Percentiles rank a stretch among this genome's conserved stretches.
phyloP scores from a whole-genome alignment of 2,113 vertebrate genomes.

The Pteronura brasiliensis region DNA sequence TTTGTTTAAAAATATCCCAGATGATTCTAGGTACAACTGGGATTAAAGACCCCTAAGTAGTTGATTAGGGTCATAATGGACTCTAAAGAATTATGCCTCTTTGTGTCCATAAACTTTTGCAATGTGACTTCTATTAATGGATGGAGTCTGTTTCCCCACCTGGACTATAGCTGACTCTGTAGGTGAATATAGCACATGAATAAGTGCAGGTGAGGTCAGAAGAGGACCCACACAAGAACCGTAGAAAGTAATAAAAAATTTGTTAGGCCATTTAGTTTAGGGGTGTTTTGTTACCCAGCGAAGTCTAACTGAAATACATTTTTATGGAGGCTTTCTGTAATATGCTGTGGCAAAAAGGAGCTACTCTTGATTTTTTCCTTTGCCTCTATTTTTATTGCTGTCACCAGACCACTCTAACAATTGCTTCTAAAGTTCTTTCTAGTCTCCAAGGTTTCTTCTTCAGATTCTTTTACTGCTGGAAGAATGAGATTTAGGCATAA shows the following conservation, averaged over 20 bases:
- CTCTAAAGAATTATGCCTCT: not conserved
- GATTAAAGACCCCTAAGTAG: not conserved
- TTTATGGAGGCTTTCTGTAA: not conserved
- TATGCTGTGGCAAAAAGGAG: not conserved
- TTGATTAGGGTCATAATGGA: not conserved
- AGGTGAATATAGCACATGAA: not conserved
- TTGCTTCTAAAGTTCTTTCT: not conserved
- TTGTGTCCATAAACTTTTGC: not conserved
- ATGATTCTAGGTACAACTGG: not conserved
- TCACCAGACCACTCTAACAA: not conserved
- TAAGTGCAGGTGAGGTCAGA: not conserved
- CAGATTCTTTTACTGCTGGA: not conserved
- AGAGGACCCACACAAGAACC: not conserved
- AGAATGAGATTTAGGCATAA: conserved; percentile 11
- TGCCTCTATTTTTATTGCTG: not conserved
- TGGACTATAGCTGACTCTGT: not conserved
- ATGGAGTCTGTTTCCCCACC: not conserved
- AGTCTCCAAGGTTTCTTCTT: not conserved
- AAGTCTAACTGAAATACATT: not conserved
- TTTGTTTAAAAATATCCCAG: conserved; percentile 1
- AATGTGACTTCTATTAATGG: not conserved
- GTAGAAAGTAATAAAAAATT: not conserved
- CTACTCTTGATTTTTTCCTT: not conserved
- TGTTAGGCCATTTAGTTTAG: not conserved
- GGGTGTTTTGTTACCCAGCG: not conserved